Evolutionary conservation across 2,888 invertebrate genomes (phyloP).

Genomic region (Synanthedon vespiformis): DNA sequence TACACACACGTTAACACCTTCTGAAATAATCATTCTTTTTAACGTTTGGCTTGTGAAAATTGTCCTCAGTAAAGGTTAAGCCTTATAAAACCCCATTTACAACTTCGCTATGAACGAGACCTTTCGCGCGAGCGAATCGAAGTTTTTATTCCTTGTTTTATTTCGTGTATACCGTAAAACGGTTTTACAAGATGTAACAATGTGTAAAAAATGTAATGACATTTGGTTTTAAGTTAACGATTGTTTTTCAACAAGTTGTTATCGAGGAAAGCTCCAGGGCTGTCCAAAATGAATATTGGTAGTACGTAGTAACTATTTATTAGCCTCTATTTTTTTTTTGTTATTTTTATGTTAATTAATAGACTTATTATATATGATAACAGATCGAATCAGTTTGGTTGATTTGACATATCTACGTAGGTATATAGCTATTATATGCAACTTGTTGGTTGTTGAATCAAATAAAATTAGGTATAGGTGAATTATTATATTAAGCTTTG

Average conservation of each 20-base stretch:
- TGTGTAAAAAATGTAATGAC: not conserved
- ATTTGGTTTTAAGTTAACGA: not conserved
- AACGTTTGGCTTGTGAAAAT: constrained; percentile 24
- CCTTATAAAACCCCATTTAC: constrained; percentile 53
- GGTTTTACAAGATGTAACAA: constrained; percentile 3
- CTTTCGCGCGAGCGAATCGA: constrained; percentile 44
- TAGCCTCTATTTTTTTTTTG: too few species aligned
- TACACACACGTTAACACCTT: constrained; percentile 7
- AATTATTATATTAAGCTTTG: too few species aligned
- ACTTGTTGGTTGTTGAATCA: too few species aligned
- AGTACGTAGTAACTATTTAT: too few species aligned
- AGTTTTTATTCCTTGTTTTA: constrained; percentile 55
- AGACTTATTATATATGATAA: too few species aligned
- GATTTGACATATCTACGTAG: too few species aligned
- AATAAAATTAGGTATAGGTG: too few species aligned
- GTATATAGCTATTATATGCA: too few species aligned
- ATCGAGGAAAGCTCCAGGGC: too few species aligned
- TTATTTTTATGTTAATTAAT: too few species aligned
- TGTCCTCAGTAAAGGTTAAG: constrained; percentile 51
- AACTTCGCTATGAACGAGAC: constrained; percentile 41
- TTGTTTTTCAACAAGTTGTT: not conserved
- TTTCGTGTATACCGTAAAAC: constrained; percentile 14
- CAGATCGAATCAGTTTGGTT: too few species aligned
- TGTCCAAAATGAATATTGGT: too few species aligned
- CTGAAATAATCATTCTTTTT: constrained; percentile 38